These are phyloP conservation scores for Phrynocephalus guinanensis DNA, from an alignment of 2,797 vertebrate species.

Conservation along the genomic window DNA sequence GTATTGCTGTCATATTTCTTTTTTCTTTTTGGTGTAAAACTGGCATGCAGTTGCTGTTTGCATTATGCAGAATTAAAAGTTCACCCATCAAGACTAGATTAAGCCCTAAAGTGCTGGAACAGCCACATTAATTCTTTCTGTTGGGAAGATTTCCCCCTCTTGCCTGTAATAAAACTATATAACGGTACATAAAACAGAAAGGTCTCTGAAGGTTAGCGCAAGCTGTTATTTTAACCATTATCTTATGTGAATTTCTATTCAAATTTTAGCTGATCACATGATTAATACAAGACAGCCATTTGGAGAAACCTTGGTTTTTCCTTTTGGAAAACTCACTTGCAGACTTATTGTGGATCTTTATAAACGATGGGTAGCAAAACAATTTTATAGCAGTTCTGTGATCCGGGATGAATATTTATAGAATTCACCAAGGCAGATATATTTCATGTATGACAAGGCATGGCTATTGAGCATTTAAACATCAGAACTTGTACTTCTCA, in stretches of 20 bases:
- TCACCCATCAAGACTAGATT: constrained; percentile 10
- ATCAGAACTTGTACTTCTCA: too few relatives aligned
- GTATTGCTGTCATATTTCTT: neutral
- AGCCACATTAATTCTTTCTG: constrained; percentile 55
- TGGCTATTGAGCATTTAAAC: neutral
- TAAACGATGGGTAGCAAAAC: neutral
- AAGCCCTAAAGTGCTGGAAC: constrained; percentile 52
- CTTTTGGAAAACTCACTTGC: neutral
- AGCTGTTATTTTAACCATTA: constrained; percentile 23
- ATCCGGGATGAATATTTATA: neutral
- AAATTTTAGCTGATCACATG: constrained; percentile 15
- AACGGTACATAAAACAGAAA: constrained; percentile 51
- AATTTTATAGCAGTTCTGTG: neutral
- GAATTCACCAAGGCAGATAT: neutral
- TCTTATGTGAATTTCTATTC: constrained; percentile 15
- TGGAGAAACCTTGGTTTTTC: neutral
- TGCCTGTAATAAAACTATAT: constrained; percentile 45
- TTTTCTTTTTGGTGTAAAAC: constrained; percentile 17
- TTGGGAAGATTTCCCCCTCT: constrained; percentile 45
- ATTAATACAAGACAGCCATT: constrained; percentile 1
- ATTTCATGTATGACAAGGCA: neutral
- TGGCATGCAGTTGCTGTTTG: neutral
- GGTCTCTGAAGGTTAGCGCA: constrained; percentile 48
- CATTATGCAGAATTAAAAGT: constrained; percentile 41
- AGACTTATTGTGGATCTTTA: neutral